These are phyloP conservation scores for Drosophila quinaria DNA, from an alignment of 2,888 invertebrate species.

Conservation along the genomic window DNA sequence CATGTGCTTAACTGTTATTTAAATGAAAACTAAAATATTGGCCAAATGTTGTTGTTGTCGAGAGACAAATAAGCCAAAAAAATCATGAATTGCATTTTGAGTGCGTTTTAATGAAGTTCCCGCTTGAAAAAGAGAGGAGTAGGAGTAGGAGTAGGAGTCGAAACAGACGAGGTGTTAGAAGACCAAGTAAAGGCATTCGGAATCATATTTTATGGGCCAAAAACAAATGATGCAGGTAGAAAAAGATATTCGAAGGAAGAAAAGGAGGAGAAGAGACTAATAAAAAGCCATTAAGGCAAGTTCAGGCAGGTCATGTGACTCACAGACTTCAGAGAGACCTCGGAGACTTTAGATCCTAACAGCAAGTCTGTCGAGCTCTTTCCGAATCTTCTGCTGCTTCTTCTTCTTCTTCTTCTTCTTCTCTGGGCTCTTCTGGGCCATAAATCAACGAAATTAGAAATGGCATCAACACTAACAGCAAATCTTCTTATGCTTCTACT, in stretches of 20 bases:
- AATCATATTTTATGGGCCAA: constrained; percentile 14
- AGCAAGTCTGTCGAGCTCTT: constrained; percentile 29
- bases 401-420: not conserved
- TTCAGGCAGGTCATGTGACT: constrained; percentile 81
- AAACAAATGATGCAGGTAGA: not conserved
- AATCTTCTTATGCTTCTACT: constrained; percentile 21
- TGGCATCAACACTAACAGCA: constrained; percentile 59
- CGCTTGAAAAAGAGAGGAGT: constrained; percentile 1
- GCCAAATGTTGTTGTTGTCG: constrained; percentile 11
- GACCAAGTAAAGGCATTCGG: not conserved
- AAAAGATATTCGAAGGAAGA: not conserved
- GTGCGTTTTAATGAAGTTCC: constrained; percentile 37
- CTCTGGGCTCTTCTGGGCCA: constrained; percentile 31
- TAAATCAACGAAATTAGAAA: constrained; percentile 78
- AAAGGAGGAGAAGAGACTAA: constrained; percentile 30
- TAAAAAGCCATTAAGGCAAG: constrained; percentile 76
- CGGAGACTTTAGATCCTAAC: constrained; percentile 9
- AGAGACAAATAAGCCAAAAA: constrained; percentile 1
- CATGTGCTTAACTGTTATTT: constrained; percentile 35
- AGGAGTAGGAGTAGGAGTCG: not conserved
- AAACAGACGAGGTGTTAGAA: constrained; percentile 23
- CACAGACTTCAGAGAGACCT: constrained; percentile 32
- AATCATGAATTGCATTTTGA: constrained; percentile 48
- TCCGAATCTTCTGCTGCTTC: constrained; percentile 1
- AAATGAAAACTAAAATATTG: constrained; percentile 44